Evolutionary conservation across 2,888 invertebrate genomes (phyloP), one percentile per base, ranked within the genome.

Genomic region (Opisthograptis luteolata): DNA sequence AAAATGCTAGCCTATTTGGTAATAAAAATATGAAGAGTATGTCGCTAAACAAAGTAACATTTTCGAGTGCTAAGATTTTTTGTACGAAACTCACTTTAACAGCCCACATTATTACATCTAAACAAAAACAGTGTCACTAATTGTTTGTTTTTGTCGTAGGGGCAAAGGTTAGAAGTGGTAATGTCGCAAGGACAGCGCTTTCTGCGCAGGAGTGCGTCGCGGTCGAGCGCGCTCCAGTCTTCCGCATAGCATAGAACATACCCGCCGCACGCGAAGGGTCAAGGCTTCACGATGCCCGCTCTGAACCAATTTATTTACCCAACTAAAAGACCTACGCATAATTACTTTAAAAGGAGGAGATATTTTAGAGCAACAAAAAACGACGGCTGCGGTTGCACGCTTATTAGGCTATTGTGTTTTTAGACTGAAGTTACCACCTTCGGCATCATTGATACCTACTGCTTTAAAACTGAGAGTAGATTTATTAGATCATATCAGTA

Each of bases 141-240:
- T 48, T 14, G 49, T 43, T 25, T 36, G 28, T 56, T 67, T 72
- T 64, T 67, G 56, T 73, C 70, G 76, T 73, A 84, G 79, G 82
- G 84, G 64, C 71, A 85, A 80, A 79, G 81, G 79, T 73, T 70
- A 73, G 55, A 54, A 64, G 71, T 70, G 73, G 70, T 73, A 62
- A 60, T 62, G 65, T 67, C 66, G 64, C 87, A 89, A 90, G 88
- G 88, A 87, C 89, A 84, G 79, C 82, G 76, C 82, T 87, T 87
- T 88, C 87, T 87, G 85, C 86, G 87, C 86, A 85, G 85, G 86
- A 81, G 77, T 75, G 56, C 73, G 84, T 79, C 76, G 64, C 81
- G 84, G 77, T 80, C 73, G 84, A 73, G 61, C 68, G 84, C 66
- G 49, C 85, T 66, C 76, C 64, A 74, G 71, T 73, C 89, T 90